phyloP scores from a whole-genome alignment of 2,113 vertebrate genomes.

The Heliornis fulica region DNA sequence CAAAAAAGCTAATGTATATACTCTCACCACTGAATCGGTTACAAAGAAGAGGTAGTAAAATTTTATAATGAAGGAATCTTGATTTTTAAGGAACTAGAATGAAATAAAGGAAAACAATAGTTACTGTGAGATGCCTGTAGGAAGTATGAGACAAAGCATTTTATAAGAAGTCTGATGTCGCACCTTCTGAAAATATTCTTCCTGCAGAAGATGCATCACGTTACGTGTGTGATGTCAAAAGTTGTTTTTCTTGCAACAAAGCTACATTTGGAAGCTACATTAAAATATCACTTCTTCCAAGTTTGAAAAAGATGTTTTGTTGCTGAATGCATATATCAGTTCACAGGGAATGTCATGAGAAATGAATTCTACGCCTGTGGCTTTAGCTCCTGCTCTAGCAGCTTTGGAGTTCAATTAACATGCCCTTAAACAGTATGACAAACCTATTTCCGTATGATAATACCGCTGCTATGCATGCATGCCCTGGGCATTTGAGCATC shows the following conservation, averaged over 20 bases:
- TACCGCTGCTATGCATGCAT: neutral
- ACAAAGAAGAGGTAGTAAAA: neutral
- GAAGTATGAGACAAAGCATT: neutral
- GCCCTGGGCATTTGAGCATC: constrained; percentile 34
- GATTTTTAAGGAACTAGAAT: neutral
- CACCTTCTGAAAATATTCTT: neutral
- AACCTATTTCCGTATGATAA: constrained; percentile 49
- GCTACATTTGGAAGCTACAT: neutral
- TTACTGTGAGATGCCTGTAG: neutral
- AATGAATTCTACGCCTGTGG: constrained; percentile 21
- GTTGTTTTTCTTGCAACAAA: neutral
- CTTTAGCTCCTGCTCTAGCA: constrained; percentile 8
- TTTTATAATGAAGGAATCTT: neutral
- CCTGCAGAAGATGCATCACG: neutral
- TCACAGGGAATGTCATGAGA: neutral
- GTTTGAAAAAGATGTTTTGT: neutral
- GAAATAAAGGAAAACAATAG: neutral
- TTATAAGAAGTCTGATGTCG: neutral
- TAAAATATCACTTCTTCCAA: neutral
- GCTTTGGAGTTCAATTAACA: constrained; percentile 21
- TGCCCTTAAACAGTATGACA: neutral
- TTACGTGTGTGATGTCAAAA: neutral
- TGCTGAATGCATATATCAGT: neutral
- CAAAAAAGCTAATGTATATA: neutral
- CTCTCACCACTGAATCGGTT: neutral